phyloP scores from a whole-genome alignment of 2,888 invertebrate genomes.

The Catocala fraxini region DNA sequence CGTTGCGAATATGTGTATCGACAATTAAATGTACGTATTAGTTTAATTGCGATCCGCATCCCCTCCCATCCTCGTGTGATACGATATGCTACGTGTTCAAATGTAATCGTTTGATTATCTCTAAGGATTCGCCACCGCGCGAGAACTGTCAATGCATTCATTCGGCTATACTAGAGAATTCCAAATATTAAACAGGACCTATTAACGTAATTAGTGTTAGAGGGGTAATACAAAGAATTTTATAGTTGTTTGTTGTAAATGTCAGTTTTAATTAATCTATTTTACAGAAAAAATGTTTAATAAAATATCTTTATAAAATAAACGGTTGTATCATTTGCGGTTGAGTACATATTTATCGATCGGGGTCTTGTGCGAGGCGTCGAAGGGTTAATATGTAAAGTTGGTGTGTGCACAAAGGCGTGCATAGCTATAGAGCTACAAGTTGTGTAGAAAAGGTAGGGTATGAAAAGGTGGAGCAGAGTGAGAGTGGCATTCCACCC shows the following conservation, averaged over 20 bases:
- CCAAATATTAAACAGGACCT: slow-evolving; percentile 76
- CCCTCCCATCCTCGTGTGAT: slow-evolving; percentile 76
- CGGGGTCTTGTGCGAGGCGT: slow-evolving; percentile 31
- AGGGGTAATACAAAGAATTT: slow-evolving; percentile 82
- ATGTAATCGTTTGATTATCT: slow-evolving; percentile 64
- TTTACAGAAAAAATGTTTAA: slow-evolving; percentile 87
- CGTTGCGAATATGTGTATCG: slow-evolving; percentile 64
- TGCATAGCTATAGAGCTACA: slow-evolving; percentile 46
- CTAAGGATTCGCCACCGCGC: slow-evolving; percentile 54
- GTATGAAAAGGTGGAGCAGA: slow-evolving; percentile 58
- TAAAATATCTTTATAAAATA: slow-evolving; percentile 86
- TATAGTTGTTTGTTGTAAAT: slow-evolving; percentile 87
- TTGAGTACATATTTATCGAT: slow-evolving; percentile 31
- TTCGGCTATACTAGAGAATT: slow-evolving; percentile 65
- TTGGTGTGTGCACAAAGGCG: slow-evolving; percentile 48
- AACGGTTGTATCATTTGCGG: slow-evolving; percentile 55
- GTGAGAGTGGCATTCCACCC: slow-evolving; percentile 64
- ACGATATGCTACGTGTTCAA: slow-evolving; percentile 78
- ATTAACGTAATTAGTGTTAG: slow-evolving; percentile 81
- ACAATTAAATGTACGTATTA: slow-evolving; percentile 64
- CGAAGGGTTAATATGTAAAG: slow-evolving; percentile 48
- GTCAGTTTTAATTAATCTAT: slow-evolving; percentile 87
- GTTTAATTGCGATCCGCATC: slow-evolving; percentile 60
- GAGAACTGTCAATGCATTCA: slow-evolving; percentile 60
- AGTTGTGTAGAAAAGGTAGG: slow-evolving; percentile 57